phyloP scores from a whole-genome alignment of 1,140 invertebrate genomes.

The Homarus americanus region DNA sequence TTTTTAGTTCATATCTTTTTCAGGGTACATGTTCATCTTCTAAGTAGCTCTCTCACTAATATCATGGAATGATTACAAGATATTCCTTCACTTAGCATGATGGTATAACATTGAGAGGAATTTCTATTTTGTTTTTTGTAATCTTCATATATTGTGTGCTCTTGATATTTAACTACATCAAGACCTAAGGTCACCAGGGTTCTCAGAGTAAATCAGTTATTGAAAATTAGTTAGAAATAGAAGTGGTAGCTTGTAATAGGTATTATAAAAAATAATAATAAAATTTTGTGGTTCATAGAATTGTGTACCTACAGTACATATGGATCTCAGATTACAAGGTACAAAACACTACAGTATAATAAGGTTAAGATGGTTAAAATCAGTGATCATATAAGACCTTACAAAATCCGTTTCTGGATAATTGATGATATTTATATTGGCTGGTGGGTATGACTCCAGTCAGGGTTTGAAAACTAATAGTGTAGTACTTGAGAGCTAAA shows the following conservation, averaged over 20 bases:
- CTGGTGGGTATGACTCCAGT: too few relatives aligned
- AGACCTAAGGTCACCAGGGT: constrained; percentile 11
- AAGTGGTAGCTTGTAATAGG: neutral
- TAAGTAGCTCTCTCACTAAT: constrained; percentile 59
- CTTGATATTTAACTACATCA: constrained; percentile 4
- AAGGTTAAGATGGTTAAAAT: neutral
- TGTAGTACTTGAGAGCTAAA: too few relatives aligned
- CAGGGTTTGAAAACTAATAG: too few relatives aligned
- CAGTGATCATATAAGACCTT: neutral
- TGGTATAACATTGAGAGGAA: constrained; percentile 31
- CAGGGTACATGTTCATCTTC: constrained; percentile 21
- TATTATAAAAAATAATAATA: neutral
- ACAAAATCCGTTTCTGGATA: too few relatives aligned
- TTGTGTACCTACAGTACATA: too few relatives aligned
- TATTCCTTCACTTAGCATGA: constrained; percentile 61
- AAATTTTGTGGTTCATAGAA: neutral
- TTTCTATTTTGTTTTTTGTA: constrained; percentile 35
- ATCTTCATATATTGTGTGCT: constrained; percentile 33
- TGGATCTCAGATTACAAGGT: neutral
- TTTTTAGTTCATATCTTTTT: constrained; percentile 22
- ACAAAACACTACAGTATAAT: neutral
- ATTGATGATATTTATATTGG: too few relatives aligned
- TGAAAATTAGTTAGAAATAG: too few relatives aligned
- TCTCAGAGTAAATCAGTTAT: neutral
- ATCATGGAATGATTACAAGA: constrained; percentile 40